Base-by-base conservation (phyloP, 1,140 invertebrate genomes). In the Batillaria attramentaria region DNA sequence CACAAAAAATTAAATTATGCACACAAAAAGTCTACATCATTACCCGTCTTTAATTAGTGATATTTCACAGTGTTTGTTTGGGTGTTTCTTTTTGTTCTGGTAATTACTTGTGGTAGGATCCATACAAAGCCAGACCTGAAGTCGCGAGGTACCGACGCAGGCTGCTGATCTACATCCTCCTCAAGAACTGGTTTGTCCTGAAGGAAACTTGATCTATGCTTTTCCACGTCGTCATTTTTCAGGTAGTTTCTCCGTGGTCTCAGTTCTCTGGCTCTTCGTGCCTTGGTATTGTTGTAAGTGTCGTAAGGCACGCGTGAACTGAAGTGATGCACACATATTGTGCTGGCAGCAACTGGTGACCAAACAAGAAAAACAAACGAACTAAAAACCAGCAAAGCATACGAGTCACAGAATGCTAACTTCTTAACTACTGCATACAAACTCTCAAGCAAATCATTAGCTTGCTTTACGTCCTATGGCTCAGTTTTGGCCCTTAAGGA, bases 191-290 rank as follows among this genome's bases (percentile, higher is more conserved):
- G 72, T 6, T 69, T 77, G 41, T 75, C 18, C 41, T 81, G 76
- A 74, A 83, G 72, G 2, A 57, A 28, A 43, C 81, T 81, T 72
- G 69, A 68, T 66, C 84, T 81, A 50, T 86, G 78, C 42, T 81
- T 79, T 33, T 85, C 83, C 18, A 85, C 74, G 2, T 81, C 33
- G n/a, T 82, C 83, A 77, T 41, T 31, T 41, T 54, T 37, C 1
- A 83, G 35, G 66, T 42, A 79, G 54, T 82, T 79, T 75, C 57
- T 54, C 39, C 77, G 77, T 0, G 46, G 41, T 50, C 78, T 50
- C 33, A 81, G 35, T 24, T 81, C 66, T 28, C 62, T 46, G 31
- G 62, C 68, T 39, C 60, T 46, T 28, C 75, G 43, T 42, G 74
- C 79, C 37, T 60, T 76, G 13, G 78, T 77, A 41, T 68, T 28